These are phyloP conservation scores for Macrobrachium nipponense DNA, from an alignment of 1,140 invertebrate genomes.

Conservation along the genomic window DNA sequence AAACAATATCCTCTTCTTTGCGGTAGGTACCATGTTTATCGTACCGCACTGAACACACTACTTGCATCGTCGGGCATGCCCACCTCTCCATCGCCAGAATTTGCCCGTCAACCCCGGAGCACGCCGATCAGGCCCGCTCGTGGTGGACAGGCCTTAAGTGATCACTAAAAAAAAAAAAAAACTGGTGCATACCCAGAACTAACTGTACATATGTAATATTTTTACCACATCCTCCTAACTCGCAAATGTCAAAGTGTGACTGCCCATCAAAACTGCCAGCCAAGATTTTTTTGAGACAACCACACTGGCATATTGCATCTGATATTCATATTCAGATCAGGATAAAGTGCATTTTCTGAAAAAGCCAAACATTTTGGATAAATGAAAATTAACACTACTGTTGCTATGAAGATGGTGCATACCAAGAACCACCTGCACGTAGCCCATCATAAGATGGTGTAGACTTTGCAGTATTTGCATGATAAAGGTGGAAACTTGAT, in stretches of 20 bases:
- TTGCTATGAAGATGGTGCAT: conserved; percentile 79
- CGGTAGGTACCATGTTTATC: too few species aligned
- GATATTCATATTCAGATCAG: conserved; percentile 32
- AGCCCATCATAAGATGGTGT: conserved; percentile 72
- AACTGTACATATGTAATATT: conserved; percentile 9
- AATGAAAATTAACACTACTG: conserved; percentile 19
- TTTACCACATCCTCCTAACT: conserved; percentile 1
- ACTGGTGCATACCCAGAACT: not conserved
- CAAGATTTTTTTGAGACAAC: not conserved
- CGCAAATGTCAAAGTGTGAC: too few species aligned
- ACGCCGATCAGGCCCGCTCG: too few species aligned
- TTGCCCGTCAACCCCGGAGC: too few species aligned
- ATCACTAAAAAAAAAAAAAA: conserved; percentile 18
- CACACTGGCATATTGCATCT: conserved; percentile 22
- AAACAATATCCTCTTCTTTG: too few species aligned
- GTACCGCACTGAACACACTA: too few species aligned
- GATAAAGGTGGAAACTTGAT: conserved; percentile 89
- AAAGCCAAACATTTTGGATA: conserved; percentile 3
- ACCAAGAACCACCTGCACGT: conserved; percentile 77
- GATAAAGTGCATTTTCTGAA: not conserved
- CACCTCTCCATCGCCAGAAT: too few species aligned
- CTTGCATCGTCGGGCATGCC: too few species aligned
- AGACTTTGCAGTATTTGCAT: conserved; percentile 76
- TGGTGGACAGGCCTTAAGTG: too few species aligned
- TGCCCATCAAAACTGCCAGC: not conserved